phyloP scores from a whole-genome alignment of 1,140 invertebrate species.

The Dendroctonus ponderosae region DNA sequence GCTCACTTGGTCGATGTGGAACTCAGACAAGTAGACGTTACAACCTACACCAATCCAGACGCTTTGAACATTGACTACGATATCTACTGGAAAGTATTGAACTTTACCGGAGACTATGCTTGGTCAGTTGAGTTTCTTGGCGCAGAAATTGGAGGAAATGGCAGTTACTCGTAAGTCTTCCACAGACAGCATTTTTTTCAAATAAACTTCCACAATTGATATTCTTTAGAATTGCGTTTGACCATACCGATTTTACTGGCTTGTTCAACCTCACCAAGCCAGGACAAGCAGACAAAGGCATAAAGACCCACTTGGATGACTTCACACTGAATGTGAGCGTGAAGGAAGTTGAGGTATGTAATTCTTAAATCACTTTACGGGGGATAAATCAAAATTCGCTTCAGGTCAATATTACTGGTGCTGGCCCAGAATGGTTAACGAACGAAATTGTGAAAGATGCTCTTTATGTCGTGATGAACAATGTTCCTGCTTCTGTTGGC shows the following conservation, averaged over 20 bases:
- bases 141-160: not conserved
- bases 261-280: slow-evolving; percentile 15
- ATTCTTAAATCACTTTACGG: not conserved
- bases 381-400: not conserved
- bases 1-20: not conserved
- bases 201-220: not conserved
- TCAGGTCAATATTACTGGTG: slow-evolving; percentile 4
- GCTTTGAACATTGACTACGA: slow-evolving; percentile 9
- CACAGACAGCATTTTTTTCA: not conserved
- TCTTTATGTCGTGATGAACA: slow-evolving; percentile 2
- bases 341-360: slow-evolving; percentile 1
- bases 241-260: slow-evolving; percentile 9
- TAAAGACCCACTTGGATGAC: not conserved
- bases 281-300: slow-evolving; percentile 3
- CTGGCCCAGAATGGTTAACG: slow-evolving; percentile 2
- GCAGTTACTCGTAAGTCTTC: slow-evolving; percentile 10
- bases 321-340: slow-evolving; percentile 6
- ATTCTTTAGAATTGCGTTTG: slow-evolving; percentile 2
- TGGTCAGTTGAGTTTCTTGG: not conserved
- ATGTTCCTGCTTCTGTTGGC: not conserved
- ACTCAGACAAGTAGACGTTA: slow-evolving; percentile 1
- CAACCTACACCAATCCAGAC: slow-evolving; percentile 6
- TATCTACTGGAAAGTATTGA: slow-evolving; percentile 13
- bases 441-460: not conserved
- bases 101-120: slow-evolving; percentile 9